Evolutionary conservation across 2,888 invertebrate genomes (phyloP).

Genomic region (Sphaeridia pumilis): DNA sequence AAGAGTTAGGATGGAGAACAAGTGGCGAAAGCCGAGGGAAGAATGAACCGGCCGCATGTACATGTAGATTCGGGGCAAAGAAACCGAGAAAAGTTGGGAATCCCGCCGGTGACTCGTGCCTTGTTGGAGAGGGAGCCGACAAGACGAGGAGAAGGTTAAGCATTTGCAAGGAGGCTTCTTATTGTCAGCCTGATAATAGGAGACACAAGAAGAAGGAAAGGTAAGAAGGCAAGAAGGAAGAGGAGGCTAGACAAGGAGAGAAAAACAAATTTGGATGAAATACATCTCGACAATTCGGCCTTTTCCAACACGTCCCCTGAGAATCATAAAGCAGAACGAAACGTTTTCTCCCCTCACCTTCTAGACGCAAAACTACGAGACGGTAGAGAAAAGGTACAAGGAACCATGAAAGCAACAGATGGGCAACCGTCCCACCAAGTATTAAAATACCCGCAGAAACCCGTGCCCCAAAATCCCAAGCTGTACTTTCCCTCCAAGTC

Average conservation of each 20-base stretch:
- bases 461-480: too few relatives aligned
- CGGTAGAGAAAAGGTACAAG: not conserved
- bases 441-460: too few relatives aligned
- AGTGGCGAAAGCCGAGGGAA: too few relatives aligned
- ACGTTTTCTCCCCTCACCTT: not conserved
- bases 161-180: not conserved
- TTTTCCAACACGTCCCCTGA: slow-evolving; percentile 1
- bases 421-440: too few relatives aligned
- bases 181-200: not conserved
- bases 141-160: not conserved
- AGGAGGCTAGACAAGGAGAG: slow-evolving; percentile 5
- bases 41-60: too few relatives aligned
- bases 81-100: too few relatives aligned
- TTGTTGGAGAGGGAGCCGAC: too few relatives aligned
- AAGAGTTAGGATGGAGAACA: too few relatives aligned
- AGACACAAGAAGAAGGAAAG: not conserved
- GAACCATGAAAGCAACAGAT: slow-evolving; percentile 1
- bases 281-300: slow-evolving; percentile 1
- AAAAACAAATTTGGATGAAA: slow-evolving; percentile 4
- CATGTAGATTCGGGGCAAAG: too few relatives aligned
- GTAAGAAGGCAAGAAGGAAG: slow-evolving; percentile 2
- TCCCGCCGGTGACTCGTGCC: too few relatives aligned
- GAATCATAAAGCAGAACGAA: slow-evolving; percentile 3
- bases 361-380: not conserved
- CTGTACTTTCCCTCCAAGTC: too few relatives aligned